These are phyloP conservation scores for Dipodomys merriami DNA, from an alignment of 2,113 vertebrate genomes.

Conservation along the genomic window DNA sequence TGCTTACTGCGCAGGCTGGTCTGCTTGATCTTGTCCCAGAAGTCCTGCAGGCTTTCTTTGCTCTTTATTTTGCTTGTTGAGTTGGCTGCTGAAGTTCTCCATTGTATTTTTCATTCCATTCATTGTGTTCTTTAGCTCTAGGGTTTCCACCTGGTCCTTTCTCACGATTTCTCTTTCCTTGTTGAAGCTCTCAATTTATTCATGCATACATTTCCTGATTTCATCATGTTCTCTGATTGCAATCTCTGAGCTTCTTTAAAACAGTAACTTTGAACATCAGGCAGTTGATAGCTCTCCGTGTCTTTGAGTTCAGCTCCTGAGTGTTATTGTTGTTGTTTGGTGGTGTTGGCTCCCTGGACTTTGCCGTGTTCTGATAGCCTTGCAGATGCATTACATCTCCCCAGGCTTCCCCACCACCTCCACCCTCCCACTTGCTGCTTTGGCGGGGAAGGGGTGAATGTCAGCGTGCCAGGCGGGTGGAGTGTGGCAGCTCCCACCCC, in stretches of 20 bases:
- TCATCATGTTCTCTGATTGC: not conserved
- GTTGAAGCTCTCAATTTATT: not conserved
- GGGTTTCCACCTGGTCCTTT: not conserved
- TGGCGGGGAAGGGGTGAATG: not conserved
- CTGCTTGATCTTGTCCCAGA: not conserved
- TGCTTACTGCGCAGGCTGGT: too few species aligned
- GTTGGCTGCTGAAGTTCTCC: not conserved
- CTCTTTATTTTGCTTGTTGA: too few species aligned
- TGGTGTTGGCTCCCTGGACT: not conserved
- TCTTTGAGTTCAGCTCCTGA: not conserved
- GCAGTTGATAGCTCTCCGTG: not conserved
- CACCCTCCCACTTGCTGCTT: too few species aligned
- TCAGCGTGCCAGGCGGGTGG: not conserved
- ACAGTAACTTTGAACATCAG: not conserved
- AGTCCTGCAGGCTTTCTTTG: not conserved
- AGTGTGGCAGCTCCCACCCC: not conserved
- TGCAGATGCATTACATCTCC: too few species aligned
- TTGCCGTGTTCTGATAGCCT: not conserved
- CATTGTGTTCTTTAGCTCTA: not conserved
- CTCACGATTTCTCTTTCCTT: not conserved
- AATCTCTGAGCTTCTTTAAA: not conserved
- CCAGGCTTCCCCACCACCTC: not conserved
- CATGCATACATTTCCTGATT: not conserved
- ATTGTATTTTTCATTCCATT: not conserved
- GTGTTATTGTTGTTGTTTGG: too few species aligned